Evolutionary conservation across 2,797 vertebrate species (phyloP).

Genomic region (Lophotriccus pileatus): DNA sequence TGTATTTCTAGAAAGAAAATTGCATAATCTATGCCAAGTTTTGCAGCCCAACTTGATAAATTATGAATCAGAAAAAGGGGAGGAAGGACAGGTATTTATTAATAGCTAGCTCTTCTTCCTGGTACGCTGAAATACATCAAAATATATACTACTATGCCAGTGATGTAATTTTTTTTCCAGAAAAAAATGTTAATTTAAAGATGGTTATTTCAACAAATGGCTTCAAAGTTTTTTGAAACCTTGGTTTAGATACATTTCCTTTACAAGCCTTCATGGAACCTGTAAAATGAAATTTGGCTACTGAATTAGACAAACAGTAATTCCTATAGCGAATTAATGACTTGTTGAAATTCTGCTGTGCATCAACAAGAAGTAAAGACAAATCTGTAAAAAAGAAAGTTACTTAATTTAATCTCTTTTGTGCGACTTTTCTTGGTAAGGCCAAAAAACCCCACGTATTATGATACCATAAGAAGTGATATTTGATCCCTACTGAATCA

Average conservation of each 20-base stretch:
- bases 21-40: not conserved
- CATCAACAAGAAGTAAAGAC: not conserved
- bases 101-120: not conserved
- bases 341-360: not conserved
- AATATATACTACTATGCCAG: not conserved
- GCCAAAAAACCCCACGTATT: not conserved
- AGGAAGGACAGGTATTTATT: not conserved
- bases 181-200: not conserved
- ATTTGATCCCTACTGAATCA: not conserved
- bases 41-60: not conserved
- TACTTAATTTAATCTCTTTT: not conserved
- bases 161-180: accelerated
- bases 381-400: not conserved
- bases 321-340: not conserved
- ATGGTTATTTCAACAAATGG: not conserved
- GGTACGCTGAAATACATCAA: not conserved
- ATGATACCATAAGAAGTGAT: not conserved
- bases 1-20: not conserved
- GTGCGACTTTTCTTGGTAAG: not conserved
- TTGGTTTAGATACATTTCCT: not conserved
- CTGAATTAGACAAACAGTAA: not conserved
- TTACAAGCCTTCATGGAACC: not conserved
- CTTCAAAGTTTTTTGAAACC: not conserved
- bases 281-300: not conserved
- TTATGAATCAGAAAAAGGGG: not conserved